Base-by-base conservation (phyloP, 2,797 vertebrate genomes). In the Poeciliopsis turneri region DNA sequence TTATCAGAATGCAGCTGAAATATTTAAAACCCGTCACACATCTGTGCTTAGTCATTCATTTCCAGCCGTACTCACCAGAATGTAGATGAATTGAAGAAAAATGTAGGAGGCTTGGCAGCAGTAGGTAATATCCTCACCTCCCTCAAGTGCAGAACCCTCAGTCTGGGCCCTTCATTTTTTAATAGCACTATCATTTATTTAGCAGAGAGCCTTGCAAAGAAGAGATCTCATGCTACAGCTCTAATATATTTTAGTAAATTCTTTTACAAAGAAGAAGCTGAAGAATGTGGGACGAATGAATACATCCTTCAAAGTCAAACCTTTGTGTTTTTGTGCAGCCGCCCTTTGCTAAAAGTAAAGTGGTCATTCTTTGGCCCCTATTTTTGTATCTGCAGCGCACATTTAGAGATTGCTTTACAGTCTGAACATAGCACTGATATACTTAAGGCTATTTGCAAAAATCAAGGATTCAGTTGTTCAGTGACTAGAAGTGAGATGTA, bases 1-100 rank as follows among this genome's bases (percentile, higher is more conserved):
- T 69, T 25, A 69, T 69, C 39, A 43, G 66, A 69, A 13, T 69
- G 66, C 66, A 43, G 66, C 7, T 69, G 66, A 69, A 69, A 69
- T 69, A 69, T 69, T 69, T 69, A 69, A 68, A 69, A 43, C 23
- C 23, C 11, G 1, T 43, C 66, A 43, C 66, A 43, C 39, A 69
- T 43, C 23, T 43, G 66, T 69, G 66, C 66, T 69, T 43, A 69
- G 39, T 69, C 39, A 69, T 69, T 43, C 39, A 43, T 69, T 13
- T 43, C 11, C 11, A 69, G 66, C 66, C 66, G 0, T n/a, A 10
- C 39, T 25, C 66, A 69, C 66, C 39, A 69, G 11, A 69, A 41
- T 23, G 23, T 43, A 20, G 20, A 68, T 23, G 36, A 2, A 12
- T 41, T 41, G 36, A 41, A 25, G 64, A 41, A 68, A 68, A 41